Conservation (phyloP, 2,797 vertebrate genomes). For the Lemur catta region DNA sequence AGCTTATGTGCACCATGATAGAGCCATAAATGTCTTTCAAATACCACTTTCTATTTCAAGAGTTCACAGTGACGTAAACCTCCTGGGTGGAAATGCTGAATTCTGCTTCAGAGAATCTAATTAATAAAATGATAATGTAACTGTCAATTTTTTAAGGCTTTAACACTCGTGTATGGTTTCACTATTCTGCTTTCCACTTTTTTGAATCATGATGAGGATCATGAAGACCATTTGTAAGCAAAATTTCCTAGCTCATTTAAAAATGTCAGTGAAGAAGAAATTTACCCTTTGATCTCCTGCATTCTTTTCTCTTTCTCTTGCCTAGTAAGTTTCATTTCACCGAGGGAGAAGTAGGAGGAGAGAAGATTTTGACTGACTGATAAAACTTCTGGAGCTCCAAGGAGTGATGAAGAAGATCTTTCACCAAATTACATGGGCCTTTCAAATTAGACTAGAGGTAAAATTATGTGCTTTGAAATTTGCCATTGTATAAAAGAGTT, state of each 20-base stretch:
- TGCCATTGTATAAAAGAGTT: neutral
- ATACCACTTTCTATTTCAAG: neutral
- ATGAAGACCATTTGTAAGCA: neutral
- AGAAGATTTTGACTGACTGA: neutral
- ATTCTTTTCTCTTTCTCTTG: conserved; percentile 11
- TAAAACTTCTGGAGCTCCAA: neutral
- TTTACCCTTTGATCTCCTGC: neutral
- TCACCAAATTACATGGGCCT: neutral
- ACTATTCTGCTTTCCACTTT: neutral
- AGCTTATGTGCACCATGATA: neutral
- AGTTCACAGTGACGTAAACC: neutral
- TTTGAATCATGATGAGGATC: neutral
- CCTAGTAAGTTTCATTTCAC: neutral
- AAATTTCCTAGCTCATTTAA: neutral
- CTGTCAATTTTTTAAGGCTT: neutral
- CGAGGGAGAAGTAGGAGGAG: neutral
- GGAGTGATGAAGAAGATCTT: neutral
- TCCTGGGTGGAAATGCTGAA: neutral
- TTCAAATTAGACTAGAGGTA: neutral
- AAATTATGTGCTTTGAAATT: neutral
- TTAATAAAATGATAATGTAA: neutral
- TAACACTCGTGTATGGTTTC: neutral
- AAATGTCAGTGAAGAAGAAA: neutral
- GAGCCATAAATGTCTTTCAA: neutral
- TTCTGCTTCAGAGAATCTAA: neutral